Percentiles rank a stretch among this genome's conserved stretches.
These are phyloP conservation scores for Chamaea fasciata DNA, from an alignment of 2,113 vertebrate species.

Conservation along the genomic window DNA sequence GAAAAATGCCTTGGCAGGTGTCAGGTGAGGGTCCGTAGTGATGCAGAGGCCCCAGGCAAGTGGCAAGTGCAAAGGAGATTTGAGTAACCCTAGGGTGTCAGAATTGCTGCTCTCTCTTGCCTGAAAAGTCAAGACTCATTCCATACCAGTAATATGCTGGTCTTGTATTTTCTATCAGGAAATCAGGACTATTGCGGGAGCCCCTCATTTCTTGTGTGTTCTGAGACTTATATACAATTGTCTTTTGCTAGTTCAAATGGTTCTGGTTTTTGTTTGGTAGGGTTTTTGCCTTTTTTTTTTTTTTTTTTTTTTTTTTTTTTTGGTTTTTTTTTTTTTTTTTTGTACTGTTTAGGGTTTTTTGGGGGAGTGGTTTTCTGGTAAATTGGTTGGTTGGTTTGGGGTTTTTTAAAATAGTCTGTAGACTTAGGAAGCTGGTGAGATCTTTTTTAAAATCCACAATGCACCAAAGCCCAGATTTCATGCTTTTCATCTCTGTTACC, in stretches of 20 bases:
- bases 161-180: not conserved
- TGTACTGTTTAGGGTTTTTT: no score
- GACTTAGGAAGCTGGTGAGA: not conserved
- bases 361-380: not conserved
- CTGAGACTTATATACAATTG: not conserved
- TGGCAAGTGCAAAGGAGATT: not conserved
- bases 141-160: not conserved
- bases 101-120: not conserved
- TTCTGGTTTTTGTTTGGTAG: not conserved
- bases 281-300: not conserved
- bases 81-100: not conserved
- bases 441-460: not conserved
- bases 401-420: not conserved
- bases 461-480: not conserved
- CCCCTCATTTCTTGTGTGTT: not conserved
- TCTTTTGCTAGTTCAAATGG: not conserved
- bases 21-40: not conserved
- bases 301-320: not conserved
- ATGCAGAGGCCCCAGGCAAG: rapidly evolving
- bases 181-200: not conserved
- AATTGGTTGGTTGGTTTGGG: not conserved
- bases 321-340: no score
- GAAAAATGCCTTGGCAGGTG: not conserved
- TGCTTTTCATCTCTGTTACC: not conserved
- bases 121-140: not conserved